These are phyloP conservation scores for Thymallus thymallus DNA, from an alignment of 2,113 vertebrate species.

Conservation along the genomic window DNA sequence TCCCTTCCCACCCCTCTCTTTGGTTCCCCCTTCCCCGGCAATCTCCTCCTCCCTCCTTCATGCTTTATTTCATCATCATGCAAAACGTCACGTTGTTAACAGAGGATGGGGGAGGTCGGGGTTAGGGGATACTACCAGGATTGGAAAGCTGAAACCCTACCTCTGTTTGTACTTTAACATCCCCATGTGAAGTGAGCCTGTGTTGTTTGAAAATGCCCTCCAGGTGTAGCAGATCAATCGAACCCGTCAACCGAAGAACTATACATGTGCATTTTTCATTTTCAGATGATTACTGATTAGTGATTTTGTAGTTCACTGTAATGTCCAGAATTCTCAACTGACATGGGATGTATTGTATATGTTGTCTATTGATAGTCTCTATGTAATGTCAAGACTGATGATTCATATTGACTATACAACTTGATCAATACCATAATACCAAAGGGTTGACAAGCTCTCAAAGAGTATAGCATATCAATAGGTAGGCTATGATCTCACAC, in stretches of 20 bases:
- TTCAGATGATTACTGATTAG: no score
- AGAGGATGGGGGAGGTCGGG: slow-evolving; percentile 7
- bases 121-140: background rate
- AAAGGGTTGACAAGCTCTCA: slow-evolving; percentile 9
- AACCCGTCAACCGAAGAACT: no score
- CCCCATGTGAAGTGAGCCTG: background rate
- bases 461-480: no score
- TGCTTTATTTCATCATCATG: slow-evolving; percentile 58
- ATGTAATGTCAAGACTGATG: no score
- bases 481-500: no score
- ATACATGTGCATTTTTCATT: no score
- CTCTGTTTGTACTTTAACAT: no score
- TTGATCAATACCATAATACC: slow-evolving; percentile 36
- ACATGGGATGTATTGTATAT: slow-evolving; percentile 7
- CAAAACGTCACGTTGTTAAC: slow-evolving; percentile 58
- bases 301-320: no score
- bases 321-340: background rate
- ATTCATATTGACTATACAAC: background rate
- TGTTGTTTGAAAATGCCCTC: slow-evolving; percentile 32
- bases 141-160: no score
- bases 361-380: no score
- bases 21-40: slow-evolving; percentile 30
- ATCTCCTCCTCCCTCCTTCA: slow-evolving; percentile 24
- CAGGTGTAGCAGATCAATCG: slow-evolving; percentile 67
- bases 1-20: slow-evolving; percentile 29